These are phyloP conservation scores for Pachypsylla venusta DNA, from an alignment of 1,140 invertebrate species.

Conservation along the genomic window DNA sequence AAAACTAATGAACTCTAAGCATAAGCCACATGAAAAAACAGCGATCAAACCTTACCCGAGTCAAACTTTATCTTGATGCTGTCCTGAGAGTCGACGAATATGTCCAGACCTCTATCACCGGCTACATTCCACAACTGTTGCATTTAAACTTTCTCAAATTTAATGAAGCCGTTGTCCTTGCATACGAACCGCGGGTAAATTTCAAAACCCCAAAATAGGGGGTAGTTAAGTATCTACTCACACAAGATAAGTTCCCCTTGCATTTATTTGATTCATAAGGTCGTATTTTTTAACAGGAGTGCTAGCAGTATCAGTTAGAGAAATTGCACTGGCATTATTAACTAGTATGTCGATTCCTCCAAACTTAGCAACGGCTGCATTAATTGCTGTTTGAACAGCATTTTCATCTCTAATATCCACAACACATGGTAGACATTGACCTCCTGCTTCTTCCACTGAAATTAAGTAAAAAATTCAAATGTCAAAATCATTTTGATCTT, in stretches of 20 bases:
- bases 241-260: conserved; percentile 81
- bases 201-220: too few relatives aligned
- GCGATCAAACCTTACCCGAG: too few relatives aligned
- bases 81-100: too few relatives aligned
- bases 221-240: too few relatives aligned
- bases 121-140: too few relatives aligned
- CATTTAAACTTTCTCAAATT: too few relatives aligned
- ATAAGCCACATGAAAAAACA: too few relatives aligned
- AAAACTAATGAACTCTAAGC: too few relatives aligned
- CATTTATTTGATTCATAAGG: conserved; percentile 84
- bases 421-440: conserved; percentile 78
- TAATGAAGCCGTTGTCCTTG: too few relatives aligned
- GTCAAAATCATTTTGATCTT: background rate
- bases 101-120: too few relatives aligned
- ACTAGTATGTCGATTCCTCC: conserved; percentile 91
- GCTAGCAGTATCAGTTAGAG: conserved; percentile 63
- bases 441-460: conserved; percentile 78
- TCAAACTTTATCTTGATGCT: too few relatives aligned
- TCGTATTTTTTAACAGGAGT: conserved; percentile 95
- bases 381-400: conserved; percentile 68
- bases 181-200: too few relatives aligned
- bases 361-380: conserved; percentile 76
- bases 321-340: conserved; percentile 96
- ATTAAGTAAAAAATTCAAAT: conserved; percentile 17
- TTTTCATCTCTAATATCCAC: conserved; percentile 85